Percentiles rank a stretch among this genome's conserved stretches.
These are phyloP conservation scores for Tromatobia lineatoria DNA, from an alignment of 2,888 invertebrate genomes.

Conservation along the genomic window DNA sequence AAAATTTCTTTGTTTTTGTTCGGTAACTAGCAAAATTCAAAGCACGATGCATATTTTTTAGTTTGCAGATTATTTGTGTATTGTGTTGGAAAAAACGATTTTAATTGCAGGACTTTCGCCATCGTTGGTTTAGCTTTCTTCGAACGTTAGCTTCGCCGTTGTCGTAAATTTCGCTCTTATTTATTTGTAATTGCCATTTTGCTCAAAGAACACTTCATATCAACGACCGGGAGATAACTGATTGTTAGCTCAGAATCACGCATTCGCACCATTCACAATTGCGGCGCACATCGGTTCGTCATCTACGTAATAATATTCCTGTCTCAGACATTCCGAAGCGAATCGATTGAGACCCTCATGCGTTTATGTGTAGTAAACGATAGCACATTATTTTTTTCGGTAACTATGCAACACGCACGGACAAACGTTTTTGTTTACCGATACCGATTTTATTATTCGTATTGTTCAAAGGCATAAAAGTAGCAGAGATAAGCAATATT, in stretches of 20 bases:
- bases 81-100: too few relatives aligned
- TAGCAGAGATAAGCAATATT: too few relatives aligned
- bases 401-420: constrained; percentile 32
- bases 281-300: constrained; percentile 48
- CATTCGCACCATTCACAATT: constrained; percentile 48
- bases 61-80: too few relatives aligned
- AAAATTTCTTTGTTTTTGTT: too few relatives aligned
- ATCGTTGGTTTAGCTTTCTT: too few relatives aligned
- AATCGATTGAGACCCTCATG: constrained; percentile 56
- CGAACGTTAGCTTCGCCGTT: constrained; percentile 17
- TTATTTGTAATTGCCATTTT: constrained; percentile 62
- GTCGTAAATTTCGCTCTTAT: constrained; percentile 44
- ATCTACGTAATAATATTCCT: constrained; percentile 48
- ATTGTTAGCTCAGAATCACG: constrained; percentile 36
- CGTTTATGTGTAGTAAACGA: constrained; percentile 22
- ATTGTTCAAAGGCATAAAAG: background rate
- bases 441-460: constrained; percentile 32
- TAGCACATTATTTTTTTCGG: constrained; percentile 19
- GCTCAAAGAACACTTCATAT: constrained; percentile 75
- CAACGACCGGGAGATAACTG: constrained; percentile 65
- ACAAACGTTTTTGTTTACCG: constrained; percentile 13
- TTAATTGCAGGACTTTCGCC: too few relatives aligned
- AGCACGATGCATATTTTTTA: too few relatives aligned
- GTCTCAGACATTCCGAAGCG: constrained; percentile 69
- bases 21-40: too few relatives aligned